Base-by-base conservation (phyloP, 2,797 vertebrate genomes). In the Scleropages formosus region DNA sequence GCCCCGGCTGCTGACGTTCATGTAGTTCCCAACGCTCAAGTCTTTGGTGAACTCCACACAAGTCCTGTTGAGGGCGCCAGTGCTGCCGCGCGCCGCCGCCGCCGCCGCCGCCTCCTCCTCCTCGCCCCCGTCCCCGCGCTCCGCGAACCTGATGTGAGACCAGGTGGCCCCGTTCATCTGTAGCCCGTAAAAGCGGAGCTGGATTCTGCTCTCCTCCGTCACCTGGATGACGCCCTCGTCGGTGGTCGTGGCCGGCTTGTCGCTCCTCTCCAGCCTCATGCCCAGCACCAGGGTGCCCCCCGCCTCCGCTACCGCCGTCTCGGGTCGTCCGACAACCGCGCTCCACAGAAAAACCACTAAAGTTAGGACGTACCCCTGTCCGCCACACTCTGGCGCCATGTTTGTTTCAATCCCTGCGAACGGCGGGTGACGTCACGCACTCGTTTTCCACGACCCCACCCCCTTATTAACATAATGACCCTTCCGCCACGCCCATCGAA, bases 121-220 rank as follows among this genome's bases (percentile, higher is more conserved):
- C 27, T 66, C 71, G 26, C 73, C 78, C 3, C 76, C 74, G 61
- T 81, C 78, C 8, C 69, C 81, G 0, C 92, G 74, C 75, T 96
- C 97, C 16, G 92, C 91, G 86, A 98, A 98, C 39, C 94, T 93
- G 80, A 98, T 90, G 24, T 90, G 86, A 0, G 88, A 87, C 77
- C 89, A 89, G 78, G 89, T 82, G 61, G 84, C 79, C 0, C 89
- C 77, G 65, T 87, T 90, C 65, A 98, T 83, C 70, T 89, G 89
- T 76, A 94, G 78, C 82, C 96, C 97, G 83, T 96, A 99, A 61
- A 98, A 91, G 74, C 96, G 93, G 75, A 98, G 92, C 87, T 88
- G 81, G 75, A 98, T 90, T 60, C 87, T 82, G 90, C 95, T 96
- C 79, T 92, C 93, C 82, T 98, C 97, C 0, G 93, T 94, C 78